Base-by-base conservation (phyloP, 2,113 vertebrate species). In the Speoplatyrhinus poulsoni region DNA sequence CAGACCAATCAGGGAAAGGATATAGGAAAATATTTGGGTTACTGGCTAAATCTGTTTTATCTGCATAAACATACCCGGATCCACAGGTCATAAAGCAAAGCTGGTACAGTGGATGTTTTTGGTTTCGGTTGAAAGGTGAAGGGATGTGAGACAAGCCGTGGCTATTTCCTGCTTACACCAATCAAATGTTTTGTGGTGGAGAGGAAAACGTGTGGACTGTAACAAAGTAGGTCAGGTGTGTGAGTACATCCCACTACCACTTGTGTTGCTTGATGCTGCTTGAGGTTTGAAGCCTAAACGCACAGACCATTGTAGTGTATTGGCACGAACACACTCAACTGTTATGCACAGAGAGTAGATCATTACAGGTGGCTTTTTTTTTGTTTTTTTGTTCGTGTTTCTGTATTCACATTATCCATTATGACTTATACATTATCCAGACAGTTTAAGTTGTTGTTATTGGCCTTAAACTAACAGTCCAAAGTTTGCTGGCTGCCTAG, bases 401-500 rank as follows among this genome's bases (percentile, higher is more conserved):
- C 41, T 49, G 16, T 49, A 11, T 32, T 48, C 13, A 13, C n/a
- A 58, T 47, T 48, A 17, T 48, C 9, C 17, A n/a, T 8, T n/a
- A 7, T 41, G 32, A 32, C 19, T 41, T 9, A 48, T 33, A 8
- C 12, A 47, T 62, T 11, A 12, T 46, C 6, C 9, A 46, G 46
- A 48, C 9, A 1, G 8, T 63, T 32, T 50, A n/a, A 4, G n/a
- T 58, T 32, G 26, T 32, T 6, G 49, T 53, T 48, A 63, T 8
- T 17, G 15, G 36, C 8, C 56, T 16, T 54, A 75, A 16, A 75
- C 55, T 48, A 70, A 32, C 48, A 53, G 1, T 67, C 62, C 54
- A 82, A 75, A 77, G 57, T 36, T 76, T 72, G 56, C 9, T 47
- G 46, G 57, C 55, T 72, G 46, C 9, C 26, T 74, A 73, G 68